Conservation (phyloP, 2,113 vertebrate species). For the Nematolebias whitei region DNA sequence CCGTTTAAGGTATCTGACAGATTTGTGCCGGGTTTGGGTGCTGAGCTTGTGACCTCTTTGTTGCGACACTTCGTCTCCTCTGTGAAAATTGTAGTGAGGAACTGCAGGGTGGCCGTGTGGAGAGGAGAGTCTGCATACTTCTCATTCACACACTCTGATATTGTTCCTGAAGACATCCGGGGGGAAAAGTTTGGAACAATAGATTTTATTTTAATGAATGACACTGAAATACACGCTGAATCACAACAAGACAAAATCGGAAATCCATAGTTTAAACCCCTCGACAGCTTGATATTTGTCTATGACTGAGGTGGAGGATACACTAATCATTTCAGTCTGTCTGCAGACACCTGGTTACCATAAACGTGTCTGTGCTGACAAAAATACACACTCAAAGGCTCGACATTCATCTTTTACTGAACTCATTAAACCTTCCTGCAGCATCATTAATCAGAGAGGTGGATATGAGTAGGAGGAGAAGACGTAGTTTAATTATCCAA, state of each 20-base stretch:
- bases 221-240: conserved; percentile 15
- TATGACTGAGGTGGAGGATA: conserved; percentile 28
- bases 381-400: conserved; percentile 52
- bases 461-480: conserved; percentile 43
- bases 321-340: conserved; percentile 46
- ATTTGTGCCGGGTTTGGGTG: conserved; percentile 15
- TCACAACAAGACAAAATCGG: conserved; percentile 12
- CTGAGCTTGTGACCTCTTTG: conserved; percentile 36
- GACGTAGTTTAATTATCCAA: conserved; percentile 51
- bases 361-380: conserved; percentile 37
- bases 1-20: conserved; percentile 78
- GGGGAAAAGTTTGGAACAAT: background rate
- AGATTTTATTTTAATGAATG: conserved; percentile 42
- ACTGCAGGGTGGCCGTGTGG: conserved; percentile 82
- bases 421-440: conserved; percentile 61
- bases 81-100: conserved; percentile 84
- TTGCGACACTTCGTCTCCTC: conserved; percentile 82
- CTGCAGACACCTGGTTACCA: conserved; percentile 21
- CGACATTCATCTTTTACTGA: conserved; percentile 67
- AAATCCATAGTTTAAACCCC: conserved; percentile 36
- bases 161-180: conserved; percentile 73
- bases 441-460: conserved; percentile 61
- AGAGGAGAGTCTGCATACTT: conserved; percentile 69
- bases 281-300: conserved; percentile 43
- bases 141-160: conserved; percentile 82